phyloP scores from a whole-genome alignment of 2,113 vertebrate genomes.

The Phasianus colchicus region DNA sequence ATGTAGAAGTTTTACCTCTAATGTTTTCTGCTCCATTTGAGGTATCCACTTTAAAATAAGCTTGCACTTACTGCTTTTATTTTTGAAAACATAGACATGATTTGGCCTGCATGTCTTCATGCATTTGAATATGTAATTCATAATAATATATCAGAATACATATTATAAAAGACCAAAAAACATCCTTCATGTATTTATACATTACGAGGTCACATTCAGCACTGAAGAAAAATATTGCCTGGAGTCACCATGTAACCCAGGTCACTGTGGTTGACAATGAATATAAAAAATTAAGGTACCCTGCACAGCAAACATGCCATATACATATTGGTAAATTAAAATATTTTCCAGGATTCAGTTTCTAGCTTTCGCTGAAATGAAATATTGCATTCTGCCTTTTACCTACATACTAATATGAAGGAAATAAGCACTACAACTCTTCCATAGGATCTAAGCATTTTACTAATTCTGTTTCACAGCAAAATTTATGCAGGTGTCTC shows the following conservation, averaged over 20 bases:
- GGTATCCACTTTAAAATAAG: slow-evolving; percentile 40
- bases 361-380: background rate
- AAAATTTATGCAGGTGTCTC: background rate
- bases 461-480: background rate
- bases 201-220: background rate
- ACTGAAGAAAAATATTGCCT: background rate
- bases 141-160: slow-evolving; percentile 18
- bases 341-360: background rate
- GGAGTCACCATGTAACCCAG: background rate
- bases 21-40: slow-evolving; percentile 66
- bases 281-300: background rate
- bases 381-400: background rate
- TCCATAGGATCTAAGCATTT: background rate
- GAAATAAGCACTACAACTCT: background rate
- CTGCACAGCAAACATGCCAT: background rate
- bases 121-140: slow-evolving; percentile 45
- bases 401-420: background rate
- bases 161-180: background rate
- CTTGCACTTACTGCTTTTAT: background rate
- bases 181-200: background rate
- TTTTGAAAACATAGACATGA: background rate
- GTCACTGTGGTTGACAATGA: background rate
- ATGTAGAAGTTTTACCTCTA: slow-evolving; percentile 56
- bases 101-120: slow-evolving; percentile 27
- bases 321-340: background rate